Conservation (phyloP, 1,140 invertebrate species). For the Trichonephila inaurata region DNA sequence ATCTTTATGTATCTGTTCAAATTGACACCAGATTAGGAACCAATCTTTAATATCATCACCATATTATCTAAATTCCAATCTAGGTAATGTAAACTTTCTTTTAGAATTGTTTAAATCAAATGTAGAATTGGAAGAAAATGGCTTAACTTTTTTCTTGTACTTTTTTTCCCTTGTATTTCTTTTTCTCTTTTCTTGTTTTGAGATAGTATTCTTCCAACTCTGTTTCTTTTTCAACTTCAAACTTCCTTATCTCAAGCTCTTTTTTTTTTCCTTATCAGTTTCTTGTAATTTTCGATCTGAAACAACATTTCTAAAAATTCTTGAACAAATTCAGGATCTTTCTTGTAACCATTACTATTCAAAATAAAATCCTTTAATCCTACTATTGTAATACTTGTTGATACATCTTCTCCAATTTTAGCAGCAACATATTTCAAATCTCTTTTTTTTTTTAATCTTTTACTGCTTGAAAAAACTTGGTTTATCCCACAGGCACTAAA, state of each 20-base stretch:
- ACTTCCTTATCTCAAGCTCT: not conserved
- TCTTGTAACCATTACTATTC: not conserved
- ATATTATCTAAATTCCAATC: slow-evolving; percentile 37
- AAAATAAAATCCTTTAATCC: not conserved
- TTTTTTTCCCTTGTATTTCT: too few relatives aligned
- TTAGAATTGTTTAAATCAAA: not conserved
- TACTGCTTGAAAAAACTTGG: slow-evolving; percentile 12
- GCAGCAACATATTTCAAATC: not conserved
- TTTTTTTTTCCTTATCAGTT: not conserved
- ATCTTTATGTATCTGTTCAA: slow-evolving; percentile 5
- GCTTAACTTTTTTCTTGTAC: too few relatives aligned
- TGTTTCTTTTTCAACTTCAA: not conserved
- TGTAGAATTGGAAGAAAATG: not conserved
- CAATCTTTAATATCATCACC: slow-evolving; percentile 35
- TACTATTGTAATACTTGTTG: not conserved
- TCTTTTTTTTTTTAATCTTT: not conserved
- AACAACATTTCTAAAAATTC: slow-evolving; percentile 5
- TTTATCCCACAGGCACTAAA: not conserved
- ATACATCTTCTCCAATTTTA: too few relatives aligned
- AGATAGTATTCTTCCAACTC: not conserved
- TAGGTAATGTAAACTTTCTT: slow-evolving; percentile 36
- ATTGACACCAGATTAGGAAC: slow-evolving; percentile 37
- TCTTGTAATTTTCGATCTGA: not conserved
- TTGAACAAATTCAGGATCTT: slow-evolving; percentile 33
- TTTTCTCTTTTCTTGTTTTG: too few relatives aligned